Evolutionary conservation across 2,888 invertebrate species (phyloP).

Genomic region (Andrena flavipes): DNA sequence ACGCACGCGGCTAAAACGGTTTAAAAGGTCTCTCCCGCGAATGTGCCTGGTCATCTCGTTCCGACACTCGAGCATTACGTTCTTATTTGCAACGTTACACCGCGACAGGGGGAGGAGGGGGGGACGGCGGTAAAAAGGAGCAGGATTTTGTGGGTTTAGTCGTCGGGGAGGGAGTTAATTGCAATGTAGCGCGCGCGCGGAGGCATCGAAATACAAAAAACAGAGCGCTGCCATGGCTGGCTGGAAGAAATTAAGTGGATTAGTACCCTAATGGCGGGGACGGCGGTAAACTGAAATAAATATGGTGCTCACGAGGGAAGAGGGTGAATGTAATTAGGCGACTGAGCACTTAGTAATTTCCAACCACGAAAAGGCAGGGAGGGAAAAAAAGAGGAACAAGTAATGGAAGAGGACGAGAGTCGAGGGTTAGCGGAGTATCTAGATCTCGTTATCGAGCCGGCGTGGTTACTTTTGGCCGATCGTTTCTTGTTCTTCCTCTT

Average conservation of each 20-base stretch:
- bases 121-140: conserved; percentile 15
- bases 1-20: not conserved
- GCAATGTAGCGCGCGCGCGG: conserved; percentile 38
- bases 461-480: conserved; percentile 22
- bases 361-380: conserved; percentile 5
- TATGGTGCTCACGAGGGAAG: conserved; percentile 54
- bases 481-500: conserved; percentile 16
- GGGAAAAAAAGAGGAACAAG: not conserved
- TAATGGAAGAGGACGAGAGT: not conserved
- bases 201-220: conserved; percentile 62
- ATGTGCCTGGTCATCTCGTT: conserved; percentile 1
- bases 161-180: conserved; percentile 48
- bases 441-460: conserved; percentile 40
- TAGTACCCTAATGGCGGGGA: conserved; percentile 67
- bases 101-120: not conserved
- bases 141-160: conserved; percentile 38
- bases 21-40: conserved; percentile 21
- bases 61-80: conserved; percentile 21
- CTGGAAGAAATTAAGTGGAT: conserved; percentile 71
- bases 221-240: conserved; percentile 11
- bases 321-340: conserved; percentile 69
- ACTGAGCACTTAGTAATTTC: conserved; percentile 69
- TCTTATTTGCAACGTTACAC: conserved; percentile 26
- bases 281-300: conserved; percentile 73
- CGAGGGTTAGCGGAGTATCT: conserved; percentile 20